These are phyloP conservation scores for Chiroxiphia lanceolata DNA, from an alignment of 2,797 vertebrate genomes.

Conservation along the genomic window DNA sequence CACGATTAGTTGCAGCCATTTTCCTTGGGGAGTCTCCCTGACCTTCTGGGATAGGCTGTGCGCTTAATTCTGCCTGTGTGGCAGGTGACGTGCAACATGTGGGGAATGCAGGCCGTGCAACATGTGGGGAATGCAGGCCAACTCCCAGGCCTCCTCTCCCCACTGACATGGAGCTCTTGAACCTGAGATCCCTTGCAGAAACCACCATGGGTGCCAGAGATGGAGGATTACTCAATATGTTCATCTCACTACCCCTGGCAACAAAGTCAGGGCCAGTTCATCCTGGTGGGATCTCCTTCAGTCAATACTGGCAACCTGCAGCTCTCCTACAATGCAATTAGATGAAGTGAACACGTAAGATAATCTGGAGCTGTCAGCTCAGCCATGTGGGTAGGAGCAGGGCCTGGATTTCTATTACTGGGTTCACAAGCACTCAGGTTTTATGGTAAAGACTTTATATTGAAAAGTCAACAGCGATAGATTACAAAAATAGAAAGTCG, in stretches of 20 bases:
- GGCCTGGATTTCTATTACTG: neutral
- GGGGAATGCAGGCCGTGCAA: neutral
- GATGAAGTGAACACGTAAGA: neutral
- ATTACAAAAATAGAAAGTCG: neutral
- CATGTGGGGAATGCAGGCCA: neutral
- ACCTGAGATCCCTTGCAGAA: rapidly evolving
- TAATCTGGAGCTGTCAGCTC: neutral
- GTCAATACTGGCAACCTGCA: neutral
- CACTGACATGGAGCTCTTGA: neutral
- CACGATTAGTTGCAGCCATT: neutral
- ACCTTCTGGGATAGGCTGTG: neutral
- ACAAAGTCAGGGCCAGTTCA: neutral
- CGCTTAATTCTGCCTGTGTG: neutral
- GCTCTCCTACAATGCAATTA: neutral
- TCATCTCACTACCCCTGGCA: neutral
- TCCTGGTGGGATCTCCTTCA: neutral
- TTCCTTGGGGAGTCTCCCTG: neutral
- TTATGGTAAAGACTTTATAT: neutral
- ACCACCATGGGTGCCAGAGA: neutral
- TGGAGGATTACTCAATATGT: neutral
- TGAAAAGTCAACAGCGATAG: neutral
- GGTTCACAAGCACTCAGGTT: neutral
- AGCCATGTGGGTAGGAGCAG: neutral
- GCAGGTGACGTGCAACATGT: rapidly evolving
- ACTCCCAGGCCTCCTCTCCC: neutral